Percentiles rank a stretch among this genome's conserved stretches.
phyloP scores from a whole-genome alignment of 2,113 vertebrate genomes.

The Limnothrissa miodon region DNA sequence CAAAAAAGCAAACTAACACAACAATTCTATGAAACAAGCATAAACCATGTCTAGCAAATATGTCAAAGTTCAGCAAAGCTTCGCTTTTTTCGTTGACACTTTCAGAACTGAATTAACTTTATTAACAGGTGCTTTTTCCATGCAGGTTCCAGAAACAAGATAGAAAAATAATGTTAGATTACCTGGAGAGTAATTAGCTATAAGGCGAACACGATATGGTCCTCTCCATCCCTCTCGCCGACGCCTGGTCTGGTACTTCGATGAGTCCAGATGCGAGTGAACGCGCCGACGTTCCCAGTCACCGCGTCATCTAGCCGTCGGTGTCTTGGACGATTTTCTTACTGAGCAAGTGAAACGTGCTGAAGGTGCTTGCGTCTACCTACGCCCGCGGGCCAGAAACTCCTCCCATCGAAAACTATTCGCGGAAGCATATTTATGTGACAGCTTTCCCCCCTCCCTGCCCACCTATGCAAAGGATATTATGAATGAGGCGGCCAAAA shows the following conservation, averaged over 20 bases:
- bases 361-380: constrained; percentile 64
- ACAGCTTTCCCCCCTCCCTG: constrained; percentile 43
- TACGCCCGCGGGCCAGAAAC: constrained; percentile 54
- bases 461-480: constrained; percentile 32
- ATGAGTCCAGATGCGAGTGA: constrained; percentile 26
- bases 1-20: background rate
- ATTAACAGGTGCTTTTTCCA: background rate
- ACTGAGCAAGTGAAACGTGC: constrained; percentile 53
- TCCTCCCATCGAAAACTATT: constrained; percentile 73
- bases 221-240: constrained; percentile 35
- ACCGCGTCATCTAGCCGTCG: constrained; percentile 7
- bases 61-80: background rate
- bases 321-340: constrained; percentile 18
- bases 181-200: constrained; percentile 32
- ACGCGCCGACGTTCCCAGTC: constrained; percentile 30
- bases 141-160: background rate
- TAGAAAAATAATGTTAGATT: background rate
- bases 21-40: background rate
- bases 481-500: background rate
- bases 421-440: constrained; percentile 60
- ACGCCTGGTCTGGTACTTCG: constrained; percentile 39
- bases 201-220: constrained; percentile 35
- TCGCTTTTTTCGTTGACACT: background rate
- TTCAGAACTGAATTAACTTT: background rate
- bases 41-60: background rate